Base-by-base conservation (phyloP, 2,113 vertebrate species). In the Apodemus speciosus region DNA sequence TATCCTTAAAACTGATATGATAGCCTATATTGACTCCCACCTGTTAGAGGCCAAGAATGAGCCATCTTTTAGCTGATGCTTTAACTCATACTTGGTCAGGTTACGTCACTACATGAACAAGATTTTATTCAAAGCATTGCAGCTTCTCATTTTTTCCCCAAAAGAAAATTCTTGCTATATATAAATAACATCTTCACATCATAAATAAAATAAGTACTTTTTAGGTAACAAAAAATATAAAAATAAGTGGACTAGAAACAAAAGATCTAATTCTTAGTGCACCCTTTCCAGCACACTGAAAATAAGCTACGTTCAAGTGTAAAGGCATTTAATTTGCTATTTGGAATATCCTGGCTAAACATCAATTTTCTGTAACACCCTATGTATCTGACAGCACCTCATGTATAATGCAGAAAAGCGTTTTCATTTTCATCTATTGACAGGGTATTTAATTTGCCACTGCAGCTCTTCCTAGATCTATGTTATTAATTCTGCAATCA, bases 341-440 rank as follows among this genome's bases (percentile, higher is more conserved):
- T 98, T 98, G 97, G 96, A 97, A 97, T 97, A 98, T 96, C 97
- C 96, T 96, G 97, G 97, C 98, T 98, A 98, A 98, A 98, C 96
- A 98, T 90, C 96, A 98, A 97, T 98, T 98, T 98, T 98, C 97
- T 98, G 91, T 96, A 97, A 97, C 97, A 98, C 97, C 94, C 96
- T 97, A 97, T 94, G 98, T 97, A 98, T 98, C 96, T 98, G 97
- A 98, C 97, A 98, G 95, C 91, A 97, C 92, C 97, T 98, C 98
- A 98, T 98, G 97, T 98, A 98, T 98, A 98, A 98, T 98, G 98
- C 97, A 98, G 97, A 97, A 97, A 97, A 98, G 96, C 96, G 93
- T 98, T 98, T 98, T 98, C 97, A 98, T 98, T 98, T 98, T 98
- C 97, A 97, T 96, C 98, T 97, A 97, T 97, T 98, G 97, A 98